Evolutionary conservation across 2,888 invertebrate species (phyloP).

Genomic region (Erebia aethiops): DNA sequence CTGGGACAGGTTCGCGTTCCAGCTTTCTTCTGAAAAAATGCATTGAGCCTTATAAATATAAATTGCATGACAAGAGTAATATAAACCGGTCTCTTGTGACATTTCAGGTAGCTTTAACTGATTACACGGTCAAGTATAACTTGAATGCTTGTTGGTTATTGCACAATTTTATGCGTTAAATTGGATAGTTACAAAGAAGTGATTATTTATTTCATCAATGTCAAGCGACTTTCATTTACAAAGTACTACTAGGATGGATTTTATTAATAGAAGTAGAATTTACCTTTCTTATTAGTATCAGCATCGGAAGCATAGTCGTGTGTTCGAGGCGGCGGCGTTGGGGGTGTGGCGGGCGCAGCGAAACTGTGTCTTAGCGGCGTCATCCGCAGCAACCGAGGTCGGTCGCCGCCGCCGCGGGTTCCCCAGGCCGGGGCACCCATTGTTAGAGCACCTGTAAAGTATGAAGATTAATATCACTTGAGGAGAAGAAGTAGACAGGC

Average conservation of each 20-base stretch:
- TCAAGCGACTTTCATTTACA: neutral
- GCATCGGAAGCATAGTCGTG: constrained; percentile 83
- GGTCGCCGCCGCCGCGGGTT: constrained; percentile 73
- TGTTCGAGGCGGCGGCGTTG: constrained; percentile 64
- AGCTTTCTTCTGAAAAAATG: constrained; percentile 85
- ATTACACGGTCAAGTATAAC: constrained; percentile 25
- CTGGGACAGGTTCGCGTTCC: constrained; percentile 89
- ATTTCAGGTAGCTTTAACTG: constrained; percentile 22
- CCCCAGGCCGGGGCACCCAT: constrained; percentile 81
- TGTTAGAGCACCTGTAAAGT: constrained; percentile 38
- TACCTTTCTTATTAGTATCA: constrained; percentile 84
- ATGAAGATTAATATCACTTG: neutral
- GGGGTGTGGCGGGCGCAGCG: constrained; percentile 77
- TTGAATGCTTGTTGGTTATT: constrained; percentile 22
- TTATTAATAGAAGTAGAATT: neutral
- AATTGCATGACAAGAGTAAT: constrained; percentile 9
- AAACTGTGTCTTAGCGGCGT: constrained; percentile 83
- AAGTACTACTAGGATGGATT: neutral
- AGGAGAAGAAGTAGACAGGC: neutral
- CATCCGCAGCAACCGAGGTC: constrained; percentile 82
- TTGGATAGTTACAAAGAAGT: constrained; percentile 9
- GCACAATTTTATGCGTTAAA: constrained; percentile 13
- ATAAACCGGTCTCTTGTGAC: constrained; percentile 26
- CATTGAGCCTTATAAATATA: constrained; percentile 24
- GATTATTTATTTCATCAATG: constrained; percentile 7